These are phyloP conservation scores for Eueremaeus valkanovi DNA, from an alignment of 2,888 invertebrate species.

Conservation along the genomic window DNA sequence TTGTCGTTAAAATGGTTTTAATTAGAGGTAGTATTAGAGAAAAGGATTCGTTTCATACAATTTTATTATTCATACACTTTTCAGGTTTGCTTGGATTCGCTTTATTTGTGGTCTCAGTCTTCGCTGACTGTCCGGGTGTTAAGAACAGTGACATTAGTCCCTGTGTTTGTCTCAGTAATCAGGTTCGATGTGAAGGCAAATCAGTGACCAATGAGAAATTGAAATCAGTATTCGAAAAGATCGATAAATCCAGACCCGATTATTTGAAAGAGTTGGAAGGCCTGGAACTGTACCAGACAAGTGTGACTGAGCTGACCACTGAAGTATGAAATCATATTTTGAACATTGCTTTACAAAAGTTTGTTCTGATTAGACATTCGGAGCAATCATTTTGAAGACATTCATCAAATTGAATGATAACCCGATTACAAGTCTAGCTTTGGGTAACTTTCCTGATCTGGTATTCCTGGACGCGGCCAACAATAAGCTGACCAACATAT, in stretches of 20 bases:
- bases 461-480: constrained; percentile 22
- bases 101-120: background rate
- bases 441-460: constrained; percentile 32
- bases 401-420: constrained; percentile 24
- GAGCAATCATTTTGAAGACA: background rate
- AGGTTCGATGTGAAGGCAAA: constrained; percentile 18
- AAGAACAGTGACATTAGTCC: constrained; percentile 19
- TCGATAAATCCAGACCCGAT: constrained; percentile 14
- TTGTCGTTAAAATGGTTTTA: background rate
- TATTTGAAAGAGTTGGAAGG: constrained; percentile 1
- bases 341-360: background rate
- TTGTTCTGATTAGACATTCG: constrained; percentile 7
- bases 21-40: background rate
- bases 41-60: background rate
- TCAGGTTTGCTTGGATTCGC: background rate
- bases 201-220: background rate
- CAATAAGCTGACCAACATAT: constrained; percentile 15
- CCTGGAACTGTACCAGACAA: background rate
- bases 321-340: background rate
- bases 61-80: background rate
- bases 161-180: constrained; percentile 22
- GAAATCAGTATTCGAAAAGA: background rate
- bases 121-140: constrained; percentile 10
- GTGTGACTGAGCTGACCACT: background rate
- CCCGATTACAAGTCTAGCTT: constrained; percentile 17